Evolutionary conservation across 1,140 invertebrate species (phyloP), one percentile per base, ranked within the genome.

Genomic region (Euura saliciscinereae): DNA sequence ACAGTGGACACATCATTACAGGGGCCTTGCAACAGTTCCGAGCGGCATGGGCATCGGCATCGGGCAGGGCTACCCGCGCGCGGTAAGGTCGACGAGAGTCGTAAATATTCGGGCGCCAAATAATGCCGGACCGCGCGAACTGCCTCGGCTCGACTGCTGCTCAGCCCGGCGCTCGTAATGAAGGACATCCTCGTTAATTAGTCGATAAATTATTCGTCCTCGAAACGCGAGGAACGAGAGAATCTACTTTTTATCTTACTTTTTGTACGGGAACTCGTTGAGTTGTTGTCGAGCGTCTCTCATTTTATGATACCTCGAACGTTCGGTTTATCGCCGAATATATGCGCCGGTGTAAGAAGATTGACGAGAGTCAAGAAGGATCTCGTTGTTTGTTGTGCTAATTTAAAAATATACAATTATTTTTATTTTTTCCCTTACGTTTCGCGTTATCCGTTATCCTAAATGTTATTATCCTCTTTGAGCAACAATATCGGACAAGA

Each of bases 171-270:
- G 3, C 51, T 59, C 76, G 85, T 87, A 87, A 87, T 86, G 85
- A 87, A 87, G 85, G 85, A 86, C 86, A 86, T 81, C 80, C 82
- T 82, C 83, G 84, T 87, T 87, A 87, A 87, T 87, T 87, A 87
- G 85, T 82, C 84, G 80, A 85, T 87, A 87, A 87, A 87, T 87
- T 87, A 85, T 84, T 79, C 80, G 81, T 82, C 82, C 83, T 86
- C 80, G 76, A 75, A 80, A 84, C 77, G 78, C 76, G 10, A 42
- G 45, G 68, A 8, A 43, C 44, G 68, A 11, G 10, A 10, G 44
- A 28, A 46, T 69, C 43, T 69, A 5, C 68, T 71, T 74, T 76
- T 45, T 71, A 43, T 68, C 59, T 10, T 10, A 64, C 71, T 77
- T 68, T 78, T 78, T 75, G 72, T 73, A 11, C 69, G 68, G 11